Evolutionary conservation across 2,113 vertebrate genomes (phyloP).

Genomic region (Etheostoma spectabile): DNA sequence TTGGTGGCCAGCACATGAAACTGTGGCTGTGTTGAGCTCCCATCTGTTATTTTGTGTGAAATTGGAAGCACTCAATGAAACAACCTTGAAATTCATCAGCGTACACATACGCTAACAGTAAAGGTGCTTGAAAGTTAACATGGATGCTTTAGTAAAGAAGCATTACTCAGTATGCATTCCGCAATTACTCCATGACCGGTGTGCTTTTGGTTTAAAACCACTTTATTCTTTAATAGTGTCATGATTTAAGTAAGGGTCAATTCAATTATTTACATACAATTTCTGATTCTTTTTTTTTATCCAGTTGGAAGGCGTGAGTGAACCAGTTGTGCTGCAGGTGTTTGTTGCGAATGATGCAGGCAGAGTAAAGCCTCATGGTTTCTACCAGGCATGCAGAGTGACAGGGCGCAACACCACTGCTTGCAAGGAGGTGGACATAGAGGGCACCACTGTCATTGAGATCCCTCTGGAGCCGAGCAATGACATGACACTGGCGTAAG

Average conservation of each 20-base stretch:
- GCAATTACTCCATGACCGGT: background rate
- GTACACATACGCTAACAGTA: background rate
- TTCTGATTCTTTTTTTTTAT: constrained; percentile 11
- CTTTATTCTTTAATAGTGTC: background rate
- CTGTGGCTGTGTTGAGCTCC: background rate
- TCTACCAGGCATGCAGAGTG: constrained; percentile 98
- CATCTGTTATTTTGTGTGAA: background rate
- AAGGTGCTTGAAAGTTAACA: background rate
- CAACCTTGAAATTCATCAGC: background rate
- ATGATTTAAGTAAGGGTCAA: background rate
- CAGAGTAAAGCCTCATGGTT: constrained; percentile 96
- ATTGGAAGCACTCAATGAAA: background rate
- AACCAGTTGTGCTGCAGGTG: constrained; percentile 96
- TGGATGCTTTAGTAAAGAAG: background rate
- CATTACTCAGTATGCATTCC: background rate
- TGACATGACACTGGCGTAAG: constrained; percentile 97
- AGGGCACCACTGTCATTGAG: constrained; percentile 97
- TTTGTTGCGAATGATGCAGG: constrained; percentile 98
- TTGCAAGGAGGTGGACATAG: constrained; percentile 98
- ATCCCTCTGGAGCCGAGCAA: constrained; percentile 94
- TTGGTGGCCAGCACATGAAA: background rate
- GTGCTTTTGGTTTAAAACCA: background rate
- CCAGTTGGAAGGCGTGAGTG: constrained; percentile 95
- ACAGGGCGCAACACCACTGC: constrained; percentile 98
- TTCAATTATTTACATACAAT: background rate